Conservation (phyloP, 2,797 vertebrate genomes). For the Brachyrhaphis roseni region DNA sequence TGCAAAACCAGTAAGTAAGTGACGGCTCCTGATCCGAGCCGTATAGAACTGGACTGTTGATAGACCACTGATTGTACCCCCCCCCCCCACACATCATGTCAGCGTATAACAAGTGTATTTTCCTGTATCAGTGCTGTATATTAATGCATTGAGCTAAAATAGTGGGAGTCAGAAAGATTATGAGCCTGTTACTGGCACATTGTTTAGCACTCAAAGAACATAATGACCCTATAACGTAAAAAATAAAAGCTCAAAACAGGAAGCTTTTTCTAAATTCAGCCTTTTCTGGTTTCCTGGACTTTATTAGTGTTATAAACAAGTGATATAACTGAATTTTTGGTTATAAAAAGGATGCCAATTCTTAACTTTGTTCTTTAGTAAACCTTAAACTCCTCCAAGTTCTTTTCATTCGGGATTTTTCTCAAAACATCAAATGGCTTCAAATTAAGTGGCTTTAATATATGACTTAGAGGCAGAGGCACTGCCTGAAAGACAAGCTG, state of each 20-base stretch:
- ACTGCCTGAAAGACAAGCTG: background rate
- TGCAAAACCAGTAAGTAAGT: conserved; percentile 90
- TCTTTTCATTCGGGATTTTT: background rate
- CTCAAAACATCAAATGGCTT: background rate
- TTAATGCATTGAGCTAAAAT: conserved; percentile 38
- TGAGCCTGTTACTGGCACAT: background rate
- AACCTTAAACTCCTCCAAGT: background rate
- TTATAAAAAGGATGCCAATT: background rate
- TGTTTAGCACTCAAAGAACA: conserved; percentile 7
- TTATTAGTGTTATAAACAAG: background rate
- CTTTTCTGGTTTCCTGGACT: background rate
- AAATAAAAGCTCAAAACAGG: background rate
- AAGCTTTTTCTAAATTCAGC: background rate
- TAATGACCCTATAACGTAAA: conserved; percentile 18
- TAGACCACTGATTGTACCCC: conserved; percentile 88
- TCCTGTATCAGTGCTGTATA: conserved; percentile 15
- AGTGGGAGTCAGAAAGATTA: conserved; percentile 1
- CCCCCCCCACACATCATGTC: conserved; percentile 85
- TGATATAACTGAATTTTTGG: background rate
- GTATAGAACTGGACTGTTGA: conserved; percentile 95
- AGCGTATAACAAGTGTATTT: conserved; percentile 32
- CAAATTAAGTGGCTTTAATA: background rate
- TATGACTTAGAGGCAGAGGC: background rate
- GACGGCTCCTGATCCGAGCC: conserved; percentile 91
- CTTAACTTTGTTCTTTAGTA: background rate